Evolutionary conservation across 2,797 vertebrate genomes (phyloP), one percentile per base, ranked within the genome.

Genomic region (Xiphophorus birchmanni): DNA sequence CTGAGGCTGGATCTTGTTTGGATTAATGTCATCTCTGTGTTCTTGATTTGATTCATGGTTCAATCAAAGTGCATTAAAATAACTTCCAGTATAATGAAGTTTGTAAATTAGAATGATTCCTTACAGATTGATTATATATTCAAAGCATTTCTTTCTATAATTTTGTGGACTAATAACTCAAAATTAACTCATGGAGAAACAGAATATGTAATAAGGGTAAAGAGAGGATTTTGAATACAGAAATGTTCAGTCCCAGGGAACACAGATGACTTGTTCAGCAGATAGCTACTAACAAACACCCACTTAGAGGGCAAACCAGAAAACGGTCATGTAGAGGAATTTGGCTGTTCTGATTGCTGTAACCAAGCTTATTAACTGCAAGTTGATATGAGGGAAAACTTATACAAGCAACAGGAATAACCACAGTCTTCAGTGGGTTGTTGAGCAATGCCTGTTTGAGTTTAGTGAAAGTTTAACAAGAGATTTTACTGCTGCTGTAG

Each of bases 1-100:
- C 73, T 73, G 81, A n/a, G 77, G 69, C 74, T 35, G 69, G 5
- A 50, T 44, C 79, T 82, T 83, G 79, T 87, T 86, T 84, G 50
- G 85, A 78, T 86, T 87, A 35, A 63, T 35, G 79, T 86, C 74
- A 50, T 82, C 52, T 86, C 75, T 79, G 23, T 84, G 65, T 79
- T 69, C 73, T 79, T 81, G 65, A 76, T 76, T 63, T 2, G 4
- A 69, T 44, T 10, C 37, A 44, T 32, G 32, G 2, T 32, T 32
- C 32, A 32, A 32, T 32, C 32, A 32, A 32, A 23, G 21, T 11
- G 9, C 11, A 42, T 71, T 13, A 12, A 71, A 21, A 42, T n/a
- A 9, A 26, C 26, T 26, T n/a, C 13, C 21, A 44, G 8, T 71
- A n/a, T n/a, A 10, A 44, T 71, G 21, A 42, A 26, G 42, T 26